Evolutionary conservation across 2,113 vertebrate species (phyloP), one percentile per base, ranked within the genome.

Genomic region (Lepisosteus osseus): DNA sequence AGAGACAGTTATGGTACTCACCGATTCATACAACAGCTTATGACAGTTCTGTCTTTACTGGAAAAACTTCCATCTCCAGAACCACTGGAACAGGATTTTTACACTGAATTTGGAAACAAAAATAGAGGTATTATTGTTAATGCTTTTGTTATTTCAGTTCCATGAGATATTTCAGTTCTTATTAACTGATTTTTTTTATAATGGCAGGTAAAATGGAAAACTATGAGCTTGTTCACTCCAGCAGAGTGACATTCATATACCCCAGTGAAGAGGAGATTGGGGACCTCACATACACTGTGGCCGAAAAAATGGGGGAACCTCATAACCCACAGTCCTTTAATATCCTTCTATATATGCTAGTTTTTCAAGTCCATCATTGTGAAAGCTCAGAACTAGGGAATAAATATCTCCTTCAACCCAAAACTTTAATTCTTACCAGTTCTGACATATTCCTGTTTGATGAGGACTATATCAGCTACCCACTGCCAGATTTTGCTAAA

Each of bases 211-310:
- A 95, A 88, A 94, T 99, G 95, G 94, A 98, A 75, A 98, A 99
- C 86, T 98, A 99, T 0, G 97, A 98, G 90, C 88, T 98, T 82
- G 94, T 99, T 78, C 97, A 99, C 79, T 95, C 97, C 9, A 97
- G 97, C 85, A 92, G 92, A 67, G 97, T 99, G 82, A 98, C 95
- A 81, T 99, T 99, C 71, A 89, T 98, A 74, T 99, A 98, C 82
- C 97, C 97, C 40, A 99, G 94, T 5, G 97, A 99, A 82, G 97
- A 99, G 83, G 97, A 99, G 85, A 95, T 99, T 59, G 97, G 95
- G 11, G 97, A 99, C 86, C 92, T 99, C 75, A 95, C 95, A 7
- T 98, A 95, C 89, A 95, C 92, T 0, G 94, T 98, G 72, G 90
- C 96, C 3, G 95, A 98, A 83, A 95, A 94, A 83, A 93, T 92